Evolutionary conservation across 2,797 vertebrate genomes (phyloP), one percentile per base, ranked within the genome.

Genomic region (Poecilia velifera): DNA sequence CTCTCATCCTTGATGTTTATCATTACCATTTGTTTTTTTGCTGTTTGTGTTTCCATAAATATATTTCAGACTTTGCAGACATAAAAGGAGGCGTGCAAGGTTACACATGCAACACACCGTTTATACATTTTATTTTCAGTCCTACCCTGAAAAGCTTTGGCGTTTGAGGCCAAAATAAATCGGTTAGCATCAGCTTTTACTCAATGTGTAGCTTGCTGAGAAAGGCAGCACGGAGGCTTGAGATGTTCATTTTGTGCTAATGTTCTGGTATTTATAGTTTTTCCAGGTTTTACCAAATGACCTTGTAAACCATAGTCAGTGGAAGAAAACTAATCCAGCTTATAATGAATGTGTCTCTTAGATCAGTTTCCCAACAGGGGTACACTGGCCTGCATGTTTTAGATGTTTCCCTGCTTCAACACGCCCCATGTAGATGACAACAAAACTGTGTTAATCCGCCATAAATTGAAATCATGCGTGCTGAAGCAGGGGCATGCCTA

Each of bases 11-110:
- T 77, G 57, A 55, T 85, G 68, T 86, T 84, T 73, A 81, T 86
- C 73, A 85, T 80, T 55, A 4, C 36, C 12, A 0, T 76, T 81
- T 82, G 82, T 76, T 78, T 41, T 34, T 72, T 51, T 62, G 34
- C 75, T 84, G 86, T 77, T 86, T 76, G 66, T 76, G 66, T 73
- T 75, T 74, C 59, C 47, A 70, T 74, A 72, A 83, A 78, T 70
- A 68, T n/a, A 66, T 72, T 46, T 78, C 14, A 53, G 45, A 77
- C 45, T 72, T 74, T 73, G 47, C 41, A 59, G 59, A 34, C 0
- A 62, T 34, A 70, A 71, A 72, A 45, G 76, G 34, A 36, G 31
- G 55, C 47, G 49, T 59, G 75, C 64, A 76, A 62, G n/a, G 43
- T 25, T 64, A 47, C 66, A 34, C 6, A 9, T 49, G 64, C 36